Conservation (phyloP, 2,797 vertebrate genomes). For the Rachycentron canadum region DNA sequence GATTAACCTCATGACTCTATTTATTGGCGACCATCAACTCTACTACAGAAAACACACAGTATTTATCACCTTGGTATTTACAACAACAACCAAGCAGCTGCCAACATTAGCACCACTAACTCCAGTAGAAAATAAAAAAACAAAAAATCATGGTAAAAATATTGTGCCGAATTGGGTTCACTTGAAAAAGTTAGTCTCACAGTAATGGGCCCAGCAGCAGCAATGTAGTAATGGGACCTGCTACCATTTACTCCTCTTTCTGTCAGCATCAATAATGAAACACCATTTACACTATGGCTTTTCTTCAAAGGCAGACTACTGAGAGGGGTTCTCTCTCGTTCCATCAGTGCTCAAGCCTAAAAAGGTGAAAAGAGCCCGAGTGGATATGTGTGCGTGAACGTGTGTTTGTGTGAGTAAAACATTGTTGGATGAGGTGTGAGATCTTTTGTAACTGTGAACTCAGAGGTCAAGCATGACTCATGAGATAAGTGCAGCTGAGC, state of each 20-base stretch:
- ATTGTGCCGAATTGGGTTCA: constrained; percentile 29
- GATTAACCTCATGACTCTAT: constrained; percentile 49
- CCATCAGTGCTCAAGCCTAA: constrained; percentile 48
- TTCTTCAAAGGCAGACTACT: constrained; percentile 50
- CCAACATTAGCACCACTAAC: neutral
- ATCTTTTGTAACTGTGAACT: constrained; percentile 63
- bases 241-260: constrained; percentile 66
- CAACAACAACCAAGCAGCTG: neutral
- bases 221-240: constrained; percentile 48
- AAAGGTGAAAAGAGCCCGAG: constrained; percentile 46
- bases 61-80: neutral
- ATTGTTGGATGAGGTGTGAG: constrained; percentile 46
- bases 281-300: constrained; percentile 69
- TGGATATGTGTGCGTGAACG: neutral
- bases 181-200: constrained; percentile 44
- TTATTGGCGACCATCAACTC: constrained; percentile 52
- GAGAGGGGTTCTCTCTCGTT: constrained; percentile 57
- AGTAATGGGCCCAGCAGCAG: constrained; percentile 44
- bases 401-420: constrained; percentile 9
- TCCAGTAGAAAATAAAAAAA: constrained; percentile 6
- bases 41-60: constrained; percentile 24
- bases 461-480: constrained; percentile 73
- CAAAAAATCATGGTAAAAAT: neutral
- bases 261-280: constrained; percentile 74
- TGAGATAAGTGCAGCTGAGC: constrained; percentile 62